phyloP scores from a whole-genome alignment of 2,888 invertebrate genomes.

The Odontocolon sp. region DNA sequence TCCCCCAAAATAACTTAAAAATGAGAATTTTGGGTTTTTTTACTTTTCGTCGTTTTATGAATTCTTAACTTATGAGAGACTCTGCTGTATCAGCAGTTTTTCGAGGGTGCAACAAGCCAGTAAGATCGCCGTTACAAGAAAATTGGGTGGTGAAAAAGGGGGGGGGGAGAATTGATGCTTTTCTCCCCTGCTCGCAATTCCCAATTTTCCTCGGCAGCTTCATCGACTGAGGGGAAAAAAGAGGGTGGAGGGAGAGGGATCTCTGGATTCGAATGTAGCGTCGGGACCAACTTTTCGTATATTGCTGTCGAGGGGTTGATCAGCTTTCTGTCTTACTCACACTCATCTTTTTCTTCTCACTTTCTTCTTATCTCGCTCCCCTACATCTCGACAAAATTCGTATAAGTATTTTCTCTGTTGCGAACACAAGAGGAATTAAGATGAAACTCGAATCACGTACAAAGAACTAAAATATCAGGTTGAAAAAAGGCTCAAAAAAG shows the following conservation, averaged over 20 bases:
- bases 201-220: conserved; percentile 64
- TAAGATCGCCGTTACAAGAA: too few relatives aligned
- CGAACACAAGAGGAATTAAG: too few relatives aligned
- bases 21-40: not conserved
- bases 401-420: too few relatives aligned
- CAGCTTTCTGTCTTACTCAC: not conserved
- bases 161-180: not conserved
- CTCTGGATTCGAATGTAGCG: conserved; percentile 28
- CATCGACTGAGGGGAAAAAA: too few relatives aligned
- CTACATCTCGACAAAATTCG: not conserved
- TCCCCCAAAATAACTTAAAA: not conserved
- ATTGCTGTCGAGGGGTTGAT: conserved; percentile 26
- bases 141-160: too few relatives aligned
- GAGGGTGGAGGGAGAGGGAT: too few relatives aligned
- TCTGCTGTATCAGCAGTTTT: too few relatives aligned
- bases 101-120: conserved; percentile 13
- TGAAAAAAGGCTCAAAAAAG: too few relatives aligned
- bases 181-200: conserved; percentile 56
- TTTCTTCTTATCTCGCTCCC: not conserved
- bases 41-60: too few relatives aligned
- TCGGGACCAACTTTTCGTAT: conserved; percentile 1
- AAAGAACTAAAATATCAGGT: not conserved
- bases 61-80: too few relatives aligned
- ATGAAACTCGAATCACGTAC: too few relatives aligned
- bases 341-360: not conserved